These are phyloP conservation scores for Phyllostomus hastatus DNA, from an alignment of 2,113 vertebrate genomes.

Conservation along the genomic window DNA sequence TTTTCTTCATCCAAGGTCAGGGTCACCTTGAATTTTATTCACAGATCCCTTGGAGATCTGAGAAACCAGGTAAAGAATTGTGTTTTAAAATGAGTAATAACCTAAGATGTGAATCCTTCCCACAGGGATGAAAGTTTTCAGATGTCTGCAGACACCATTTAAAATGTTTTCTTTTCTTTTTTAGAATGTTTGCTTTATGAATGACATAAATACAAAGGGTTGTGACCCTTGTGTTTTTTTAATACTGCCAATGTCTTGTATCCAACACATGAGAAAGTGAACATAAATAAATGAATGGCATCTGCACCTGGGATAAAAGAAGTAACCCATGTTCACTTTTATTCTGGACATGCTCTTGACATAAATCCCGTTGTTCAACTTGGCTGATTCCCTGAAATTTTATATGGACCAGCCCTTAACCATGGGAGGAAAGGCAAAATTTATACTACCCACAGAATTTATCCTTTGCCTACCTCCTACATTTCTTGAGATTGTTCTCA, in stretches of 20 bases:
- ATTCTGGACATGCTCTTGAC: constrained; percentile 25
- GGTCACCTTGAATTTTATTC: constrained; percentile 15
- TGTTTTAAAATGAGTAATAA: constrained; percentile 27
- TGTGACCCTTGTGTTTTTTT: neutral
- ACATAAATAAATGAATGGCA: constrained; percentile 37
- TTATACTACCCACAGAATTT: constrained; percentile 35
- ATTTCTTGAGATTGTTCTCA: constrained; percentile 59
- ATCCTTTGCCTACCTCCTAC: constrained; percentile 30
- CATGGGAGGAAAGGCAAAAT: constrained; percentile 49
- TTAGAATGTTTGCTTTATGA: constrained; percentile 20
- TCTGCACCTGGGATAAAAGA: constrained; percentile 27
- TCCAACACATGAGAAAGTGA: neutral
- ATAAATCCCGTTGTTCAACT: constrained; percentile 50
- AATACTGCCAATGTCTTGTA: neutral
- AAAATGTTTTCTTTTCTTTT: neutral
- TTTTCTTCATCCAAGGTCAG: constrained; percentile 46
- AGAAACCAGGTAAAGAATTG: neutral
- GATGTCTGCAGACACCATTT: neutral
- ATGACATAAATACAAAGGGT: neutral
- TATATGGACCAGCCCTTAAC: constrained; percentile 47
- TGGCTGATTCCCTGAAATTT: constrained; percentile 52
- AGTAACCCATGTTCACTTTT: constrained; percentile 36
- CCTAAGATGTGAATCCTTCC: neutral
- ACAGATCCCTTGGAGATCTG: neutral
- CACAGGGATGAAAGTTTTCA: constrained; percentile 40